phyloP scores from a whole-genome alignment of 2,113 vertebrate genomes.

The Misgurnus anguillicaudatus region DNA sequence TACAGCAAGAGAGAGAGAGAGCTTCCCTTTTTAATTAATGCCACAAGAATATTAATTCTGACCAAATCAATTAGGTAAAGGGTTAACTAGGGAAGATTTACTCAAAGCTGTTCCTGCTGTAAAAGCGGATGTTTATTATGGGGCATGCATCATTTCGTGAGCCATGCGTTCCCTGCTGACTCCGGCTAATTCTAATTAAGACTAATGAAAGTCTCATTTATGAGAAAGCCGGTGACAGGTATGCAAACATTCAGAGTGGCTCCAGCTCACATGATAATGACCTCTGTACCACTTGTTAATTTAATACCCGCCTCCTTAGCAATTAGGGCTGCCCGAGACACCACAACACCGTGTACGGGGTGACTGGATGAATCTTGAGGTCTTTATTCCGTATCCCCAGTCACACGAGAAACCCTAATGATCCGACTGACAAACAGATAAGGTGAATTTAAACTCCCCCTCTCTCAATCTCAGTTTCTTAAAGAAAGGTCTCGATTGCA shows the following conservation, averaged over 20 bases:
- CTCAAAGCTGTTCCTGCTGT: slow-evolving; percentile 99
- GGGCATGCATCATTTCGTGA: slow-evolving; percentile 98
- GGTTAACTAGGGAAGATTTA: slow-evolving; percentile 97
- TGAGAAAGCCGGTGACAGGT: slow-evolving; percentile 99
- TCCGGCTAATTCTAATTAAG: slow-evolving; percentile 99
- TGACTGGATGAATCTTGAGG: slow-evolving; percentile 65
- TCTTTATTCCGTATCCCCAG: slow-evolving; percentile 88
- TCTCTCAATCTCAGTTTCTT: neutral
- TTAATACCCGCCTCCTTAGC: slow-evolving; percentile 96
- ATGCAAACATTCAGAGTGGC: slow-evolving; percentile 99
- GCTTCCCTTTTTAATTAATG: slow-evolving; percentile 99
- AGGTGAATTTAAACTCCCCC: slow-evolving; percentile 42
- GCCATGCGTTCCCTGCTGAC: slow-evolving; percentile 98
- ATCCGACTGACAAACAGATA: slow-evolving; percentile 73
- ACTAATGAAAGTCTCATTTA: slow-evolving; percentile 99
- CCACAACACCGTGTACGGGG: slow-evolving; percentile 77
- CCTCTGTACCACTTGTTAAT: slow-evolving; percentile 86
- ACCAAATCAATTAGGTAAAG: slow-evolving; percentile 92
- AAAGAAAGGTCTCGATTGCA: neutral
- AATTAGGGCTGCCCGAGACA: slow-evolving; percentile 97
- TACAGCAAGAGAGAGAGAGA: slow-evolving; percentile 83
- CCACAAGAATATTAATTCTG: slow-evolving; percentile 99
- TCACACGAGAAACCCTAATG: slow-evolving; percentile 85
- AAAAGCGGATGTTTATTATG: slow-evolving; percentile 95
- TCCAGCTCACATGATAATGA: slow-evolving; percentile 99